A percentile compares a stretch with the other conserved stretches of the same genome.
phyloP scores from a whole-genome alignment of 2,888 invertebrate genomes.

The Temnothorax rugatulus region DNA sequence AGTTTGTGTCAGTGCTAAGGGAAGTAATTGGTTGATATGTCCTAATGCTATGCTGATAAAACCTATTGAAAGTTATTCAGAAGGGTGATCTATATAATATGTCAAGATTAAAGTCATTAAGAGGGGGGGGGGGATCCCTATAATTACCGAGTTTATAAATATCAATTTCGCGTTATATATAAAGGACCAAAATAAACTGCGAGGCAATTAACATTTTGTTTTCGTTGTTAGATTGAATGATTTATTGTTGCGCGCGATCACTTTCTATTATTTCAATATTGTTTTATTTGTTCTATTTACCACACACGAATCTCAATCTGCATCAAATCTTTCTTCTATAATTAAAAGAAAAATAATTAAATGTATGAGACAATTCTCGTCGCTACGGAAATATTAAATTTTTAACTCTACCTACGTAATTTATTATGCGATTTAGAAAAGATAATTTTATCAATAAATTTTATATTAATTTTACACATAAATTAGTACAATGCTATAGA shows the following conservation, averaged over 20 bases:
- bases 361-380: background rate
- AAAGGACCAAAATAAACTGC: conserved; percentile 12
- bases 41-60: no score
- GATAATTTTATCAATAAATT: background rate
- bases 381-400: conserved; percentile 3
- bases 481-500: background rate
- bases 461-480: background rate
- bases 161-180: conserved; percentile 20
- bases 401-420: background rate
- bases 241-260: background rate
- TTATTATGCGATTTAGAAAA: background rate
- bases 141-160: background rate
- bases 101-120: no score
- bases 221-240: conserved; percentile 20
- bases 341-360: conserved; percentile 26
- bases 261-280: conserved; percentile 21
- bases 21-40: no score
- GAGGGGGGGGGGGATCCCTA: no score
- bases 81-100: no score
- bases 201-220: background rate
- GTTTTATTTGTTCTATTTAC: background rate
- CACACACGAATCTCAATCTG: background rate
- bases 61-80: no score
- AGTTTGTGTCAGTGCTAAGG: no score
- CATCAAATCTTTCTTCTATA: background rate